Evolutionary conservation across 2,888 invertebrate genomes (phyloP), one percentile per base, ranked within the genome.

Genomic region (Cryptops parisi): DNA sequence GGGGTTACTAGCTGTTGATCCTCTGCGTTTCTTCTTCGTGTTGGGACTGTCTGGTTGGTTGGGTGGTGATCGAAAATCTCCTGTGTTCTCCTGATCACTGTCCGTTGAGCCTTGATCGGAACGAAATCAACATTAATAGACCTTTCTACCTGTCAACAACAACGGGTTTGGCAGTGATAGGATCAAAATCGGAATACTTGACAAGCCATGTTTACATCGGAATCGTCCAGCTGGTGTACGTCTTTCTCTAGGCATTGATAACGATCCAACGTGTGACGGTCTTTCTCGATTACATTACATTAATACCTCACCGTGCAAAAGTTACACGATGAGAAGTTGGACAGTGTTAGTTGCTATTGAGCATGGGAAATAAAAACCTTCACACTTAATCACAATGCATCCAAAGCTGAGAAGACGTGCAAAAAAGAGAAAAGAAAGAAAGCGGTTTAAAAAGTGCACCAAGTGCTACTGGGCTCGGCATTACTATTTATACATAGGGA

Each of bases 1-100:
- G 19, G 54, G 54, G 27, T 53, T 55, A 43, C 52, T 55, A 26
- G 57, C 57, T 5, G 57, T 54, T 9, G 57, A 62, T 62, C 86
- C 84, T 74, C 88, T 81, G 70, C 84, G 76, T 64, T 88, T 78
- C 71, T 90, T 90, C 70, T 89, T 89, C 25, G 87, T 85, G 61
- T 82, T 81, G 60, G 83, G 83, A 59, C 83, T 82, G 61, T 82
- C 80, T 54, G 81, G 79, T 38, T 56, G 56, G 41, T 44, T 54
- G 9, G 53, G 47, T 24, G 53, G 51, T 38, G 49, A 50, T 19
- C 50, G 24, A 47, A 56, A 56, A 19, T 47, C 56, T 25, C 19
- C 47, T 39, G 17, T n/a, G 23, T 54, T 52, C 17, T 47, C 54
- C 23, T 56, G 51, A 51, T 52, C 54, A 17, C 54, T 54, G 44